Evolutionary conservation across 2,113 vertebrate species (phyloP), one percentile per base, ranked within the genome.

Genomic region (Xiphias gladius): DNA sequence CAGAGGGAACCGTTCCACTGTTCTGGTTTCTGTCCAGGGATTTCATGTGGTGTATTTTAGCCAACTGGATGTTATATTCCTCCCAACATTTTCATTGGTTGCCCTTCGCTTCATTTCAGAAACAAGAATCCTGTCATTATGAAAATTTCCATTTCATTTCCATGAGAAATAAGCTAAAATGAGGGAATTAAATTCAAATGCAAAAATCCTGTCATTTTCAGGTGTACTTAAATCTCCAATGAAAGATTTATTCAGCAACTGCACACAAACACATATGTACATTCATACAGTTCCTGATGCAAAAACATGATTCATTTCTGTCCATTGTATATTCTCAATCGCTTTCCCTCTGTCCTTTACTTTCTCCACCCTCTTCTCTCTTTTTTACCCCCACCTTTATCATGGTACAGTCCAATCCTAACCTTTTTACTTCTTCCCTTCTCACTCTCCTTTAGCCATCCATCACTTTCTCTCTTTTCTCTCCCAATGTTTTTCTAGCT

Each of bases 341-440:
- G 2, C 10, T 43, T 43, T 9, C 41, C 11, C 41, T 35, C 3
- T 39, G 37, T 39, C 37, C 9, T 39, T 39, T 52, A n/a, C 37
- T 78, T 11, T 62, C 26, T 73, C 37, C 43, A 12, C 24, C 22
- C 17, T 63, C 39, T 59, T 7, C 17, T 55, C 5, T 24, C 14
- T 79, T 43, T 58, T 17, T 14, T n/a, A 20, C 73, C 61, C 57
- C 32, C 52, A 37, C 55, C 22, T 65, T 57, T 39, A 58, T 68
- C 22, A 50, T 83, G 68, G 75, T 86, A 83, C 63, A 46, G 48
- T 82, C 83, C 62, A 46, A 16, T 73, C n/a, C 64, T 68, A 78
- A 89, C 79, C 78, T 75, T 86, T 92, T 64, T 78, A 46, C 55
- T 90, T 28, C n/a, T 55, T 88, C 73, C 62, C n/a, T 65, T 78